Evolutionary conservation across 2,113 vertebrate species (phyloP).

Genomic region (Chloropsis hardwickii): DNA sequence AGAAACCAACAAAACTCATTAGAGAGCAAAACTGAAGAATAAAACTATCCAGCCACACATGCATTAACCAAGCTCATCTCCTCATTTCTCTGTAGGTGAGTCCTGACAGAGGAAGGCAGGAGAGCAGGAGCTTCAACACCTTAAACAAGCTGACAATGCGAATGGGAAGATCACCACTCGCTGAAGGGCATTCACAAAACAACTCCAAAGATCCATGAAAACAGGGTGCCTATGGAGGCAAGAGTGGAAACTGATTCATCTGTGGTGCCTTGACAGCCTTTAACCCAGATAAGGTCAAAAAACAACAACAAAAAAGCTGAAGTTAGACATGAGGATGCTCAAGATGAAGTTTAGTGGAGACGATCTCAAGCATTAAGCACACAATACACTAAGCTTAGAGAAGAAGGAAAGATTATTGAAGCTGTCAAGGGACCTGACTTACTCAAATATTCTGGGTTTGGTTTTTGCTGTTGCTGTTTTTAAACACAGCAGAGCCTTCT

Average conservation of each 20-base stretch:
- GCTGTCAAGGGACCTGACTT: not conserved
- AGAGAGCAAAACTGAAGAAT: not conserved
- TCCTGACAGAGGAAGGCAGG: not conserved
- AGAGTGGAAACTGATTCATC: not conserved
- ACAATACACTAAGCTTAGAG: not conserved
- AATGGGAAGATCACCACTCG: not conserved
- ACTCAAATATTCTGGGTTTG: not conserved
- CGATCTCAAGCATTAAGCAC: not conserved
- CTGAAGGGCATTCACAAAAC: not conserved
- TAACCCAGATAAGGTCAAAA: not conserved
- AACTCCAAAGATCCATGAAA: not conserved
- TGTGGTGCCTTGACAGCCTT: not conserved
- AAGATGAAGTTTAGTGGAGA: constrained; percentile 22
- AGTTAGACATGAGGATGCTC: constrained; percentile 13
- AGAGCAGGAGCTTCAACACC: not conserved
- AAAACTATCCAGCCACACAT: not conserved
- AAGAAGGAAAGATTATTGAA: not conserved
- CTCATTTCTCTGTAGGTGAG: not conserved
- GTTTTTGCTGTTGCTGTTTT: not conserved
- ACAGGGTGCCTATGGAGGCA: not conserved
- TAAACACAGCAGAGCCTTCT: not conserved
- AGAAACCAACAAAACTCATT: not conserved
- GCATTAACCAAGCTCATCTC: not conserved
- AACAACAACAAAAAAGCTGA: not conserved
- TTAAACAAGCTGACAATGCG: not conserved